These are phyloP conservation scores for Drosophila buzzatii DNA, from an alignment of 2,888 invertebrate genomes.

Conservation along the genomic window DNA sequence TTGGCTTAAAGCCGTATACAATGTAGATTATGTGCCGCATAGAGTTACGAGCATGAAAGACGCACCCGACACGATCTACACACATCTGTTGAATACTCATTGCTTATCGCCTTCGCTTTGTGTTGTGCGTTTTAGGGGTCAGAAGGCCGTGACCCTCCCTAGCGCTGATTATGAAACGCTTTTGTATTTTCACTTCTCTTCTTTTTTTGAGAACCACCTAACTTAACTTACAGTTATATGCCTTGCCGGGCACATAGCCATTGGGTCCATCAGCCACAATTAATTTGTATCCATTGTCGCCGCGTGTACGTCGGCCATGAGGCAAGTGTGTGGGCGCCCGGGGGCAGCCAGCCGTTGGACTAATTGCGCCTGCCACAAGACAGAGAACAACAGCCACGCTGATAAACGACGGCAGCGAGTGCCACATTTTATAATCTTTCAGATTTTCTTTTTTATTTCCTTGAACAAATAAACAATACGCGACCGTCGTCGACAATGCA, in stretches of 20 bases:
- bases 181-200: neutral
- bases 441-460: slow-evolving; percentile 34
- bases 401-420: slow-evolving; percentile 62
- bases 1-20: neutral
- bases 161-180: slow-evolving; percentile 55
- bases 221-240: slow-evolving; percentile 89
- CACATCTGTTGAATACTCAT: slow-evolving; percentile 18
- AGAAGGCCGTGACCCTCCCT: slow-evolving; percentile 54
- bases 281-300: slow-evolving; percentile 95
- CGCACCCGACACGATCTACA: neutral
- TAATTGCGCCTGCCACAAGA: slow-evolving; percentile 70
- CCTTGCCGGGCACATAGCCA: slow-evolving; percentile 93
- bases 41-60: neutral
- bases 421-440: slow-evolving; percentile 65
- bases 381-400: slow-evolving; percentile 61
- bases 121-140: slow-evolving; percentile 36
- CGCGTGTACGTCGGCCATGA: slow-evolving; percentile 87
- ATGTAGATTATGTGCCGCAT: neutral
- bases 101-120: slow-evolving; percentile 34
- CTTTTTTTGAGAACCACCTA: slow-evolving; percentile 24
- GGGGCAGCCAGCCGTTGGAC: slow-evolving; percentile 80
- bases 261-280: slow-evolving; percentile 92
- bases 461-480: slow-evolving; percentile 22
- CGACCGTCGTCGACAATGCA: slow-evolving; percentile 54
- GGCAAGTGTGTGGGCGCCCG: slow-evolving; percentile 83